A percentile compares a stretch with the other conserved stretches of the same genome.
These are phyloP conservation scores for Micoletzkya japonica DNA, from an alignment of 2,888 invertebrate species.

Conservation along the genomic window DNA sequence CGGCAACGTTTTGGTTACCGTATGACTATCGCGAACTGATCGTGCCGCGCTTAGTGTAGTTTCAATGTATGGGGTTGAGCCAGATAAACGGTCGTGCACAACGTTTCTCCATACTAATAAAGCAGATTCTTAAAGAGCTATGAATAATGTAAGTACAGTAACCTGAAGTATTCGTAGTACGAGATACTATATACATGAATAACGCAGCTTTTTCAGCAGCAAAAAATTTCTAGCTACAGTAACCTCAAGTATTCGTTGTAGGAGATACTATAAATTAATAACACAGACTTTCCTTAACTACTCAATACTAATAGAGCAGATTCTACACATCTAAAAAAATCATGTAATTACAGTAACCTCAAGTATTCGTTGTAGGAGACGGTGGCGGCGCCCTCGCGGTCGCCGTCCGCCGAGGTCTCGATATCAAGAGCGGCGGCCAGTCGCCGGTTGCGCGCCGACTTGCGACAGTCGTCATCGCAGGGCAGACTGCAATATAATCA, in stretches of 20 bases:
- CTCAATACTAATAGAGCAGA: background rate
- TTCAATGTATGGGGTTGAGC: no score
- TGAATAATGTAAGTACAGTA: background rate
- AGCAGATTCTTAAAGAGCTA: background rate
- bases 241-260: no score
- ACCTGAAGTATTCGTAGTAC: no score
- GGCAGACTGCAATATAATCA: slow-evolving; percentile 73
- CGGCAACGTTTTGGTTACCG: no score
- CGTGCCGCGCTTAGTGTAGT: no score
- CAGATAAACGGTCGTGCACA: no score
- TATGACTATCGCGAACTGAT: no score
- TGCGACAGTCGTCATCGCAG: slow-evolving; percentile 88
- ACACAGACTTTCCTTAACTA: background rate
- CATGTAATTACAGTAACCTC: background rate
- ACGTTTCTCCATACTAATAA: background rate
- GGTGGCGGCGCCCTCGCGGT: slow-evolving; percentile 37
- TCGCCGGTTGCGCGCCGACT: slow-evolving; percentile 83
- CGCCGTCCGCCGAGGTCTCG: slow-evolving; percentile 71
- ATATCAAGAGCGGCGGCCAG: slow-evolving; percentile 89
- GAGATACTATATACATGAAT: background rate
- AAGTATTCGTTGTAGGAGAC: slow-evolving; percentile 42
- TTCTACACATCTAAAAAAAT: background rate
- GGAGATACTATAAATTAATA: background rate
- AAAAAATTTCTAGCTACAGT: background rate
- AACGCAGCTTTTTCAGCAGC: background rate